phyloP scores from a whole-genome alignment of 23 tunicate genomes.

The Corella eumyota region DNA sequence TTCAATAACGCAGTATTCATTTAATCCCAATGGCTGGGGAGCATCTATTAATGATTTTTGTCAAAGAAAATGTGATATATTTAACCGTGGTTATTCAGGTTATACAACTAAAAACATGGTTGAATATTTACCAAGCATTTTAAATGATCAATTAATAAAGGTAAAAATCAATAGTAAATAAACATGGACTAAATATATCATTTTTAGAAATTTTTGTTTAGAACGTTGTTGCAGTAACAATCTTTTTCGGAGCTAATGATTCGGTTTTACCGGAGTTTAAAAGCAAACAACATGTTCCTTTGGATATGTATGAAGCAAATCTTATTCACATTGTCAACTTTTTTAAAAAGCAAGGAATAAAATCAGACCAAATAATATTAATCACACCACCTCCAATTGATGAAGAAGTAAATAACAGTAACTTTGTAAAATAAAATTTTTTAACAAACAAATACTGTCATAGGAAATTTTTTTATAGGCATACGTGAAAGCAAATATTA shows the following conservation, averaged over 20 bases:
- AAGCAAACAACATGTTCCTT: constrained; percentile 31
- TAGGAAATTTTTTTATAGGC: no score
- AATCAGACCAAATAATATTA: constrained; percentile 17
- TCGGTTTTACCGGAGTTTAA: constrained; percentile 7
- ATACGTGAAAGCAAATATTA: no score
- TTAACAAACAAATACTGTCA: no score
- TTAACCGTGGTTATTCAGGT: constrained; percentile 84
- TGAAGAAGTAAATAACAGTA: no score
- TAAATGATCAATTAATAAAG: constrained; percentile 13
- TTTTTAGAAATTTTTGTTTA: not conserved
- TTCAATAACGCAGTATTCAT: constrained; percentile 67
- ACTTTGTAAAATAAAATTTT: no score
- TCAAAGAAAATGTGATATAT: constrained; percentile 70
- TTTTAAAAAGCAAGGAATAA: constrained; percentile 14
- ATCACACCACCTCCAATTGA: constrained; percentile 60
- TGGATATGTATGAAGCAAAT: constrained; percentile 28
- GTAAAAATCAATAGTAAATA: no score
- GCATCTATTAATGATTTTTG: constrained; percentile 13
- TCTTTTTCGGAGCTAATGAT: constrained; percentile 75
- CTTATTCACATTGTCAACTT: constrained; percentile 25
- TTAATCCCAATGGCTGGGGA: constrained; percentile 44
- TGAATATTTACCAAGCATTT: constrained; percentile 5
- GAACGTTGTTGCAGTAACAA: constrained; percentile 30
- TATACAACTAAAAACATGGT: constrained; percentile 48
- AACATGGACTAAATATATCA: not conserved